Evolutionary conservation across 2,113 vertebrate species (phyloP).

Genomic region (Mus spicilegus): DNA sequence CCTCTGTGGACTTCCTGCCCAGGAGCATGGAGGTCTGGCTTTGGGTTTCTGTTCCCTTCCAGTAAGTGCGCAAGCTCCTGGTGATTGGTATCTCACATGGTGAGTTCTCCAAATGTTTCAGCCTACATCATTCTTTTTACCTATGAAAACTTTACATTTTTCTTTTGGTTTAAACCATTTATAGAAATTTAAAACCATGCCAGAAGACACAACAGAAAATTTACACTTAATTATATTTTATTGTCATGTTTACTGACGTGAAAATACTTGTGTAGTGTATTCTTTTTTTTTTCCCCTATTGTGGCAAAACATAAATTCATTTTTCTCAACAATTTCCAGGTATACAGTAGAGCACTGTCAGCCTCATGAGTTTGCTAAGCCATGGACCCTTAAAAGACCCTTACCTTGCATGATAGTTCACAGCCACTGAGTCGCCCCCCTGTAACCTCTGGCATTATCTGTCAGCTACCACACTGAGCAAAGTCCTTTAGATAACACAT

Average conservation of each 20-base stretch:
- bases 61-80: not conserved
- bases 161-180: conserved; percentile 18
- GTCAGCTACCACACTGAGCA: not conserved
- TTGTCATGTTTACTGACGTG: not conserved
- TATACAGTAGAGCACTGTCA: not conserved
- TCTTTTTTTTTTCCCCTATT: not conserved
- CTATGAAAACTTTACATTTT: not conserved
- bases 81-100: not conserved
- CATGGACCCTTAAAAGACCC: not conserved
- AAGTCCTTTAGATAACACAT: not conserved
- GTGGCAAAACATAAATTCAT: not conserved
- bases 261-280: not conserved
- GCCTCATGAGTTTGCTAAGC: rapidly evolving
- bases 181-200: not conserved
- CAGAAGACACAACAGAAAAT: not conserved
- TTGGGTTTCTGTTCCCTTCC: not conserved
- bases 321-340: not conserved
- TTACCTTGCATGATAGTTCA: not conserved
- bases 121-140: not conserved
- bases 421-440: not conserved
- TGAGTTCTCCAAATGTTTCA: not conserved
- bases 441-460: no score
- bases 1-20: not conserved
- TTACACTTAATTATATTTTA: not conserved
- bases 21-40: not conserved